These are phyloP conservation scores for Spermophilus dauricus DNA, from an alignment of 2,113 vertebrate species.

Conservation along the genomic window DNA sequence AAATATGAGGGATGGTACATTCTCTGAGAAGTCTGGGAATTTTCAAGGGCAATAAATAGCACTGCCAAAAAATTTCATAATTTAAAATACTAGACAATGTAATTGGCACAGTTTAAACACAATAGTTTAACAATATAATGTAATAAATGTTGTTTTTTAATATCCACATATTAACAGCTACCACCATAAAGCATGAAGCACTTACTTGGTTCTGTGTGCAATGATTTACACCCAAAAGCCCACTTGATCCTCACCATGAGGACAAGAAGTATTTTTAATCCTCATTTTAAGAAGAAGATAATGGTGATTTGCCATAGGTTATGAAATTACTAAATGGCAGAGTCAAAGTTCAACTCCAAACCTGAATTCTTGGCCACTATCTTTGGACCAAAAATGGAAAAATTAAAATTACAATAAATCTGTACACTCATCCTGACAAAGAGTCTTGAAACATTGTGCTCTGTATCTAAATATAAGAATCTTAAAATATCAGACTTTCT, in stretches of 20 bases:
- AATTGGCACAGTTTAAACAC: not conserved
- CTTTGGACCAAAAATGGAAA: slow-evolving; percentile 32
- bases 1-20: slow-evolving; percentile 28
- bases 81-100: slow-evolving; percentile 5
- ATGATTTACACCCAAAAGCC: not conserved
- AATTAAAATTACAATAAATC: not conserved
- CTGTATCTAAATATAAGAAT: slow-evolving; percentile 21
- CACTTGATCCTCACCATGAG: not conserved
- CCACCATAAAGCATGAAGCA: not conserved
- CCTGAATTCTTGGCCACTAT: not conserved
- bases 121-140: not conserved
- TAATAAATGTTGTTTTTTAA: not conserved
- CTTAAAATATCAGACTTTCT: slow-evolving; percentile 22
- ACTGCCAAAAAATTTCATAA: not conserved
- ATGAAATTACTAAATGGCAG: not conserved
- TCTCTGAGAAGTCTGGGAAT: slow-evolving; percentile 13
- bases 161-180: not conserved
- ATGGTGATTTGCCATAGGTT: not conserved
- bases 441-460: slow-evolving; percentile 33
- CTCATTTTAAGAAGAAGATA: slow-evolving; percentile 41
- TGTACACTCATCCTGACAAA: not conserved
- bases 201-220: not conserved
- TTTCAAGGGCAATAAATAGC: slow-evolving; percentile 15
- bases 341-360: not conserved
- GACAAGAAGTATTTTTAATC: not conserved